phyloP scores from a whole-genome alignment of 2,113 vertebrate species.

The Cyanoderma ruficeps region DNA sequence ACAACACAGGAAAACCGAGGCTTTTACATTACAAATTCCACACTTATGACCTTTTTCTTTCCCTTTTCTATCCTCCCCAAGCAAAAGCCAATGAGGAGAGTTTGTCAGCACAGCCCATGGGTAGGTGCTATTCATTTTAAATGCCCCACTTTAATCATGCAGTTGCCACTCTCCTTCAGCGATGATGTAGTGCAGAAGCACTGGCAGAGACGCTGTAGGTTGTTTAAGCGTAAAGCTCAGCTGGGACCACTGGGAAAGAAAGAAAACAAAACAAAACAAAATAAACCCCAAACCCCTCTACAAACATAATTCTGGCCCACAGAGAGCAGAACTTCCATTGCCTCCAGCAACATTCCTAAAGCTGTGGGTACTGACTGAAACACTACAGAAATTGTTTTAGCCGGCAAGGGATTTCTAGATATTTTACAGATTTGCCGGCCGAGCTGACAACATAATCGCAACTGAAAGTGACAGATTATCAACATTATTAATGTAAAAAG shows the following conservation, averaged over 20 bases:
- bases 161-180: conserved; percentile 63
- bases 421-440: conserved; percentile 78
- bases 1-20: conserved; percentile 41
- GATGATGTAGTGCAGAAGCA: conserved; percentile 76
- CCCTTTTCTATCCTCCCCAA: not conserved
- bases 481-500: conserved; percentile 71
- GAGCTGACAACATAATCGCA: conserved; percentile 78
- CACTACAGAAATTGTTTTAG: conserved; percentile 72
- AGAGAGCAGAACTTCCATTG: conserved; percentile 49
- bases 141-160: conserved; percentile 79
- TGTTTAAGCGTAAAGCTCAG: conserved; percentile 72
- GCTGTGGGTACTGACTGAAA: conserved; percentile 66
- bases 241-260: conserved; percentile 49
- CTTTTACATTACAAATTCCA: not conserved
- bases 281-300: conserved; percentile 5
- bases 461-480: conserved; percentile 76
- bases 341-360: conserved; percentile 62
- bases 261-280: conserved; percentile 40
- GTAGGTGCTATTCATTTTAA: conserved; percentile 64
- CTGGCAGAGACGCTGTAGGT: conserved; percentile 42
- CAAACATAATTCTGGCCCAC: conserved; percentile 23
- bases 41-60: conserved; percentile 2
- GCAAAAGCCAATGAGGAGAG: not conserved
- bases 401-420: conserved; percentile 69
- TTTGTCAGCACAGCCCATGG: conserved; percentile 56